phyloP scores from a whole-genome alignment of 2,797 vertebrate species.

The Aulostomus chinensis region DNA sequence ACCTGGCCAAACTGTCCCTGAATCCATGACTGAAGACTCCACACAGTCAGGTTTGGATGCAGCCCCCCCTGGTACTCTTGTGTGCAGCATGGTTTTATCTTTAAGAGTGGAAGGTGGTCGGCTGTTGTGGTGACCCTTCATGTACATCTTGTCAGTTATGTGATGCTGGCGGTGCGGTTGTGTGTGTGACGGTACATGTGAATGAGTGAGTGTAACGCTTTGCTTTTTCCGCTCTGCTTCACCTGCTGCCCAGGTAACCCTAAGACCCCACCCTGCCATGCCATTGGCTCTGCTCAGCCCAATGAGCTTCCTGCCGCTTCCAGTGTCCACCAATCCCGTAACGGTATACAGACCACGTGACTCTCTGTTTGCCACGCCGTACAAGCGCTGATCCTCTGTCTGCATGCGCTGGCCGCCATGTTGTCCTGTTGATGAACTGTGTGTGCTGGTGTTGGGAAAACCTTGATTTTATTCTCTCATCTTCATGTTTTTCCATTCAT shows the following conservation, averaged over 20 bases:
- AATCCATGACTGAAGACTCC: too few relatives aligned
- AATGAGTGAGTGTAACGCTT: constrained; percentile 70
- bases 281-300: constrained; percentile 87
- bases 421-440: constrained; percentile 6
- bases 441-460: constrained; percentile 10
- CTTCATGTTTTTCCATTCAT: too few relatives aligned
- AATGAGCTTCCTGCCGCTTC: constrained; percentile 81
- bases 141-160: neutral
- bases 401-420: constrained; percentile 31
- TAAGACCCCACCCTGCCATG: constrained; percentile 88
- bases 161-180: neutral
- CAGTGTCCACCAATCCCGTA: constrained; percentile 80
- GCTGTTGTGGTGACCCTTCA: too few relatives aligned
- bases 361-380: constrained; percentile 49
- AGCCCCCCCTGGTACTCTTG: too few relatives aligned
- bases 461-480: too few relatives aligned
- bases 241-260: constrained; percentile 93
- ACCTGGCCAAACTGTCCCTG: too few relatives aligned
- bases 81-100: too few relatives aligned
- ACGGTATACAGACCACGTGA: constrained; percentile 85
- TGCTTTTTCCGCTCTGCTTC: constrained; percentile 89
- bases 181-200: neutral
- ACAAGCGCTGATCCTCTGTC: constrained; percentile 22
- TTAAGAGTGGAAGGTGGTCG: too few relatives aligned
- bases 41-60: too few relatives aligned